Percentiles rank a stretch among this genome's conserved stretches.
These are phyloP conservation scores for Volucella zonaria DNA, from an alignment of 2,888 invertebrate species.

Conservation along the genomic window DNA sequence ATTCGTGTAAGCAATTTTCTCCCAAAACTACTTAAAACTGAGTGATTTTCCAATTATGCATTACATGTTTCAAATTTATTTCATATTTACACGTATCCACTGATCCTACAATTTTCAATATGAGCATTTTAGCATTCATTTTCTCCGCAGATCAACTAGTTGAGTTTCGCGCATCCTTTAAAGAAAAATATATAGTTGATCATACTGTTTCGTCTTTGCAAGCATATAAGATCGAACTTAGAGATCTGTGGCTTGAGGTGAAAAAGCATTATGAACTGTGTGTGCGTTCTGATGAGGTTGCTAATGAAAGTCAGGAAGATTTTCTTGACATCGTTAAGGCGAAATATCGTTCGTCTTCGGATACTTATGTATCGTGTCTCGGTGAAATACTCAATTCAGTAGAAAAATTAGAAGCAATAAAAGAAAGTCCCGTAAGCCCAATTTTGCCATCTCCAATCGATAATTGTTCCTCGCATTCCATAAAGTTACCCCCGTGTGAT, in stretches of 20 bases:
- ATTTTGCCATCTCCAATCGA: too few relatives aligned
- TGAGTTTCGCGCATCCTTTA: constrained; percentile 10
- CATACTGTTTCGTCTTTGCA: constrained; percentile 1
- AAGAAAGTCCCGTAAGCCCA: too few relatives aligned
- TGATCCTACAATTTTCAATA: neutral
- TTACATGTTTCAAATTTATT: too few relatives aligned
- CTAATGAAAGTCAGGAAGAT: neutral
- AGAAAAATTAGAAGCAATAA: neutral
- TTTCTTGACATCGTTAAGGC: neutral
- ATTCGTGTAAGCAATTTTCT: too few relatives aligned
- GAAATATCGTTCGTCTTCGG: neutral
- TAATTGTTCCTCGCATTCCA: too few relatives aligned
- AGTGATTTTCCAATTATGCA: too few relatives aligned
- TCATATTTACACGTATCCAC: too few relatives aligned
- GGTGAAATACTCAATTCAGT: neutral
- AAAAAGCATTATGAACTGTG: too few relatives aligned
- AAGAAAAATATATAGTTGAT: constrained; percentile 9
- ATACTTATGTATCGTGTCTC: constrained; percentile 1
- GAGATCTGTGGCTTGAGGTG: too few relatives aligned
- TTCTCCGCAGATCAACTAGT: constrained; percentile 13
- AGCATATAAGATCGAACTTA: constrained; percentile 14
- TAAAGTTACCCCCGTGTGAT: too few relatives aligned
- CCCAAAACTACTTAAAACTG: too few relatives aligned
- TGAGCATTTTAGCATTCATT: constrained; percentile 1
- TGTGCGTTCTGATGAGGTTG: too few relatives aligned